Conservation (phyloP, 1,140 invertebrate genomes). For the Rhyzopertha dominica region DNA sequence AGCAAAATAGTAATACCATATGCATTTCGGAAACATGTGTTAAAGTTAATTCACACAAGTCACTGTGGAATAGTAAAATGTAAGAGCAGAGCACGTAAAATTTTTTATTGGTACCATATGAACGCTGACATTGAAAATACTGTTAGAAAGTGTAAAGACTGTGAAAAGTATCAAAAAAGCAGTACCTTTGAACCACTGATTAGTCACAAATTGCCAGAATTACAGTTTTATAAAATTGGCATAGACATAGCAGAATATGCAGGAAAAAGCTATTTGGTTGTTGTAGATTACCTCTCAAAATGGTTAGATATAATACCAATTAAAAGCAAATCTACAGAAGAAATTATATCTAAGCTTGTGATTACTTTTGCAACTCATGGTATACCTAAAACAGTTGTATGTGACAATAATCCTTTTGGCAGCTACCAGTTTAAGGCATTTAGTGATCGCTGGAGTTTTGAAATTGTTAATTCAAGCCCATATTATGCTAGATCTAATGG, state of each 20-base stretch:
- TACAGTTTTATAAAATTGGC: background rate
- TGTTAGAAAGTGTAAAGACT: conserved; percentile 2
- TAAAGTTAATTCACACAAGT: conserved; percentile 1
- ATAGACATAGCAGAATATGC: conserved; percentile 7
- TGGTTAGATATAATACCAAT: conserved; percentile 1
- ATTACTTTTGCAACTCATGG: background rate
- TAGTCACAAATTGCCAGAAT: background rate
- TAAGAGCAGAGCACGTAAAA: background rate
- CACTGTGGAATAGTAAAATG: background rate
- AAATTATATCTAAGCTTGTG: background rate
- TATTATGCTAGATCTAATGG: background rate
- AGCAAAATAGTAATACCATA: conserved; percentile 12
- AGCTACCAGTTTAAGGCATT: background rate
- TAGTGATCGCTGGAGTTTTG: background rate
- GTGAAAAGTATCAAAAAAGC: background rate
- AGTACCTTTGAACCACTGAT: background rate
- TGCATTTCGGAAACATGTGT: background rate
- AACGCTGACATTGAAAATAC: conserved; percentile 2
- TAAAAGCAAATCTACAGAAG: background rate
- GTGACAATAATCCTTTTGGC: background rate
- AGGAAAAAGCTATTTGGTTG: conserved; percentile 1
- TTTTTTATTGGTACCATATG: conserved; percentile 5
- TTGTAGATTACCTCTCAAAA: background rate
- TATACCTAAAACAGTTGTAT: background rate
- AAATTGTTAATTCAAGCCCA: background rate